A percentile compares a stretch with the other conserved stretches of the same genome.
These are phyloP conservation scores for Coilia nasus DNA, from an alignment of 2,797 vertebrate genomes.

Conservation along the genomic window DNA sequence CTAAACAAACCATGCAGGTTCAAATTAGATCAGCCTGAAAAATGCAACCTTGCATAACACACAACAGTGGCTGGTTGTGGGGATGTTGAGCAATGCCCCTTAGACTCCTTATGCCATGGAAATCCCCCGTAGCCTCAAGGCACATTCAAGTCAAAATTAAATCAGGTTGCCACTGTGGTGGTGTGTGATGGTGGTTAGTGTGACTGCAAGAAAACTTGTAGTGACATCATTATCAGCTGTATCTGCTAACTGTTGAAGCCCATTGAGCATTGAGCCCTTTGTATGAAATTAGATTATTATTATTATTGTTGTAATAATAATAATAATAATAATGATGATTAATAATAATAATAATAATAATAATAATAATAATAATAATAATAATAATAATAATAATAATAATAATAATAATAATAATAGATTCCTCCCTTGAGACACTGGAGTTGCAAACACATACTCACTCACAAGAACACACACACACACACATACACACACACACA, in stretches of 20 bases:
- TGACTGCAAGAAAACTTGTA: not conserved
- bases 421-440: not conserved
- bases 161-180: not conserved
- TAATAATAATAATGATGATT: too few relatives aligned
- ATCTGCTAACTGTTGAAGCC: not conserved
- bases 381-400: too few relatives aligned
- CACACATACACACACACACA: not conserved
- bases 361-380: too few relatives aligned
- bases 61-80: conserved; percentile 6
- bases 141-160: not conserved
- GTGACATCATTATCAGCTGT: not conserved
- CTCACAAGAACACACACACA: not conserved
- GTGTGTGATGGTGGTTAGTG: not conserved
- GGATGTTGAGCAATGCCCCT: conserved; percentile 35
- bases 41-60: conserved; percentile 26
- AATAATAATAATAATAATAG: too few relatives aligned
- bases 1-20: not conserved
- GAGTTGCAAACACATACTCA: not conserved
- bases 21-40: conserved; percentile 1
- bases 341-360: too few relatives aligned
- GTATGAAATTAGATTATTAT: too few relatives aligned
- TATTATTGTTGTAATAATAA: too few relatives aligned
- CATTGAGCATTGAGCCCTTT: too few relatives aligned
- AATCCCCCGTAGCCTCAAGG: conserved; percentile 8
- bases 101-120: conserved; percentile 33